A percentile compares a stretch with the other conserved stretches of the same genome.
phyloP scores from a whole-genome alignment of 1,140 invertebrate genomes.

The Streblospio benedicti region DNA sequence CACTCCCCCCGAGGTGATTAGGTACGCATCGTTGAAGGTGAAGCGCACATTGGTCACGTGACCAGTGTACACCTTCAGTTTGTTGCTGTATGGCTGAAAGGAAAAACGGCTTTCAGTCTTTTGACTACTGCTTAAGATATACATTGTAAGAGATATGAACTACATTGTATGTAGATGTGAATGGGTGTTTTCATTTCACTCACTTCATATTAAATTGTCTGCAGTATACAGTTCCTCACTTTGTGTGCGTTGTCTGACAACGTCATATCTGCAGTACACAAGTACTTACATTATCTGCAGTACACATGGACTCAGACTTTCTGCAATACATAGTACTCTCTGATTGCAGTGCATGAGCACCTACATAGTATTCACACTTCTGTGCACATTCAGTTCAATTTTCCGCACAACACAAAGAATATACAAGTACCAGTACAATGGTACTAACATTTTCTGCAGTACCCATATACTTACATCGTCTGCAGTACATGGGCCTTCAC shows the following conservation, averaged over 20 bases:
- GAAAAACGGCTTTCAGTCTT: conserved; percentile 4
- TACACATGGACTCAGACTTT: too few relatives aligned
- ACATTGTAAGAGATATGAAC: background rate
- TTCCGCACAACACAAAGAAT: too few relatives aligned
- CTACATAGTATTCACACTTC: too few relatives aligned
- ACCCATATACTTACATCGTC: too few relatives aligned
- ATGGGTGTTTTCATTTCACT: background rate
- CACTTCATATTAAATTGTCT: too few relatives aligned
- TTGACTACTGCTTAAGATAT: background rate
- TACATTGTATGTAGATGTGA: background rate
- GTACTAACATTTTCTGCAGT: too few relatives aligned
- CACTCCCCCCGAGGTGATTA: conserved; percentile 71
- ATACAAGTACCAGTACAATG: too few relatives aligned
- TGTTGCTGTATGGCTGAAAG: conserved; percentile 26
- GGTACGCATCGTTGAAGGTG: conserved; percentile 54
- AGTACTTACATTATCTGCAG: too few relatives aligned
- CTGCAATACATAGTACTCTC: too few relatives aligned
- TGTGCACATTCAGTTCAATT: too few relatives aligned
- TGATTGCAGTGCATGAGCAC: too few relatives aligned
- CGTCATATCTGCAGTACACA: background rate
- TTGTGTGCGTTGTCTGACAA: background rate
- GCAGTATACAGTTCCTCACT: background rate
- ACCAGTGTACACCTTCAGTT: conserved; percentile 59
- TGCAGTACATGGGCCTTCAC: too few relatives aligned
- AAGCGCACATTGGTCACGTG: conserved; percentile 67